A percentile compares a stretch with the other conserved stretches of the same genome.
phyloP scores from a whole-genome alignment of 2,888 invertebrate genomes.

The Latrodectus elegans region DNA sequence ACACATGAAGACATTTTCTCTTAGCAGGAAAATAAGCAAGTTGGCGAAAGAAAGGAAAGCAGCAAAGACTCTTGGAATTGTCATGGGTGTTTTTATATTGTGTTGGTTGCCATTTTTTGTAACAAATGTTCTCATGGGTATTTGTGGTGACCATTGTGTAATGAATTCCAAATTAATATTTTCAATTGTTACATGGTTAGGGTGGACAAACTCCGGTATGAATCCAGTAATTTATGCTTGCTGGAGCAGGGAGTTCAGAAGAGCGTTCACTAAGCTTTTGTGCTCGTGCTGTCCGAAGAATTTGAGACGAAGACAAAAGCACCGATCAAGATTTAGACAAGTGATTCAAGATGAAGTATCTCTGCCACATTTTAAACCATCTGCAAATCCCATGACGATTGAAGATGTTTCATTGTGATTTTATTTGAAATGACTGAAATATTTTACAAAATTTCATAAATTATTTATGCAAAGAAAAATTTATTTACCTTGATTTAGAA shows the following conservation, averaged over 20 bases:
- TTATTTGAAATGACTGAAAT: neutral
- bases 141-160: conserved; percentile 84
- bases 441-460: too few species aligned
- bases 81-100: conserved; percentile 94
- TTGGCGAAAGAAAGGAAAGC: conserved; percentile 98
- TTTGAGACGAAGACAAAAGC: conserved; percentile 79
- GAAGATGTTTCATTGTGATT: conserved; percentile 59
- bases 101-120: conserved; percentile 99
- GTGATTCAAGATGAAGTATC: conserved; percentile 56
- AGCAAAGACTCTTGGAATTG: conserved; percentile 96
- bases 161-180: conserved; percentile 90
- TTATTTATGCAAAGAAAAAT: too few species aligned
- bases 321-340: conserved; percentile 50
- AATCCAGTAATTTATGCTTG: conserved; percentile 99
- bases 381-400: conserved; percentile 22
- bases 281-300: conserved; percentile 91
- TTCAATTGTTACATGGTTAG: conserved; percentile 93
- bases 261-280: conserved; percentile 92
- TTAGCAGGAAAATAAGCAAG: conserved; percentile 93
- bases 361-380: conserved; percentile 28
- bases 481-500: too few species aligned
- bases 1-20: conserved; percentile 86
- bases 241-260: conserved; percentile 92
- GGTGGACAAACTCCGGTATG: conserved; percentile 97
- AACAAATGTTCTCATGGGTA: conserved; percentile 91